Evolutionary conservation across 2,113 vertebrate genomes (phyloP).

Genomic region (Odocoileus virginianus): DNA sequence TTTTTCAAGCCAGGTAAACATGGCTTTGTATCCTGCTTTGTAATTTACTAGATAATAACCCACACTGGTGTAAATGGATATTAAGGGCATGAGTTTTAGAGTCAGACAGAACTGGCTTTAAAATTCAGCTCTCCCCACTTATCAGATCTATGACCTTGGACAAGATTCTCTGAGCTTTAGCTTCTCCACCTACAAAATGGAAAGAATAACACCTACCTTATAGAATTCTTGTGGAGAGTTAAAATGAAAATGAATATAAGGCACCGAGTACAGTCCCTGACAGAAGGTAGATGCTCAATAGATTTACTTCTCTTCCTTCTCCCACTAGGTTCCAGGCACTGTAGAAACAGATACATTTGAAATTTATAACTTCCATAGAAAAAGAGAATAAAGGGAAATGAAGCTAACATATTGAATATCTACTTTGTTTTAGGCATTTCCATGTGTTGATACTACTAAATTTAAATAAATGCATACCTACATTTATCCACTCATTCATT

Average conservation of each 20-base stretch:
- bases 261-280: background rate
- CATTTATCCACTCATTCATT: background rate
- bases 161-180: background rate
- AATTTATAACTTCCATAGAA: background rate
- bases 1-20: background rate
- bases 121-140: background rate
- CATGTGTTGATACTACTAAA: background rate
- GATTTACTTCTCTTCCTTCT: background rate
- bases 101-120: background rate
- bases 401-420: background rate
- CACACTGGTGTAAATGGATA: background rate
- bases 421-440: background rate
- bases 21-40: background rate
- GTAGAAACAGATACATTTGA: background rate
- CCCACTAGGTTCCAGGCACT: background rate
- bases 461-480: background rate
- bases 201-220: background rate
- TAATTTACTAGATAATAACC: background rate
- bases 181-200: background rate
- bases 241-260: background rate
- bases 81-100: background rate
- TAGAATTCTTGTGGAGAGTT: background rate
- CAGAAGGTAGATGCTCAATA: background rate
- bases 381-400: background rate
- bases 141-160: background rate